phyloP scores from a whole-genome alignment of 2,113 vertebrate genomes.

The Lycocorax pyrrhopterus region DNA sequence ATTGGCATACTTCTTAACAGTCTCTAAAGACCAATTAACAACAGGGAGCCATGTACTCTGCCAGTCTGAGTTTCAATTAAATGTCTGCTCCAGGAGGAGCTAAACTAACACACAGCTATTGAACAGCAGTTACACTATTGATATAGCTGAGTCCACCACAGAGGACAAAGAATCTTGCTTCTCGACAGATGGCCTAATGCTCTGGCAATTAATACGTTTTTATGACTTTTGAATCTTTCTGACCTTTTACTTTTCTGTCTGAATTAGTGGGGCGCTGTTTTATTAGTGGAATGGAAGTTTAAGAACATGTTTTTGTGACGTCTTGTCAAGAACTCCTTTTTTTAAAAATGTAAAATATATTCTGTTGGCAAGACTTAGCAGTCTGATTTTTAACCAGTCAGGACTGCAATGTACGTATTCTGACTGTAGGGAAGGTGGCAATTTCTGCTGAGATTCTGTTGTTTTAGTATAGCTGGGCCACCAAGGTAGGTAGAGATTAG shows the following conservation, averaged over 20 bases:
- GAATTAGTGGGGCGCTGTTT: not conserved
- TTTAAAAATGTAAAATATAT: not conserved
- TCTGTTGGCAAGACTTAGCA: not conserved
- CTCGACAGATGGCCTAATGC: constrained; percentile 31
- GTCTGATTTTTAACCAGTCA: not conserved
- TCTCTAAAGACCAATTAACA: constrained; percentile 71
- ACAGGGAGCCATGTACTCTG: constrained; percentile 41
- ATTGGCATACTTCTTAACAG: constrained; percentile 41
- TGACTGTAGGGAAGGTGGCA: not conserved
- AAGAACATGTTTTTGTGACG: not conserved
- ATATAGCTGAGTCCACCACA: constrained; percentile 8
- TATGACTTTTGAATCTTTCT: constrained; percentile 53
- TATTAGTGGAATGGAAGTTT: not conserved
- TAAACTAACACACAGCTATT: constrained; percentile 11
- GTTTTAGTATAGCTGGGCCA: not conserved
- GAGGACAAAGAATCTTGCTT: constrained; percentile 23
- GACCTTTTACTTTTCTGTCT: constrained; percentile 45
- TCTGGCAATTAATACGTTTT: constrained; percentile 57
- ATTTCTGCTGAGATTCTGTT: not conserved
- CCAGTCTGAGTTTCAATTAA: constrained; percentile 59
- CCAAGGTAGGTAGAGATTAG: not conserved
- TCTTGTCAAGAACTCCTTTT: not conserved
- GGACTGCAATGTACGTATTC: not conserved
- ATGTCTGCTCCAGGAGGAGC: constrained; percentile 32
- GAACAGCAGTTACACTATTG: constrained; percentile 5